These are phyloP conservation scores for Sebastes paucispinis DNA, from an alignment of 2,797 vertebrate genomes.

Conservation along the genomic window DNA sequence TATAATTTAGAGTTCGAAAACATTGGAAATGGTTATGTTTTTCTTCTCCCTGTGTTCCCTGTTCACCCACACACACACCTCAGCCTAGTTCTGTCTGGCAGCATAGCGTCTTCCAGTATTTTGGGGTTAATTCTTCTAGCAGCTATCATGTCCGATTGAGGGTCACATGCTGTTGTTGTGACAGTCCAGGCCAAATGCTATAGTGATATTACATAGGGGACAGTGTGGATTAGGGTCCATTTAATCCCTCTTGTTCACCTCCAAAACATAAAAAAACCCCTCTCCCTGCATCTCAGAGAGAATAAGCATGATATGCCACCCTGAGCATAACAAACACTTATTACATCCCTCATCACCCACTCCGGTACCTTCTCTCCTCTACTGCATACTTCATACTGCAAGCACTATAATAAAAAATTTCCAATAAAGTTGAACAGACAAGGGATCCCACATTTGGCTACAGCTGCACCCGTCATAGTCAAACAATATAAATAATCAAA, in stretches of 20 bases:
- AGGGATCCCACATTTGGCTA: not conserved
- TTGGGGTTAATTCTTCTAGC: slow-evolving; percentile 42
- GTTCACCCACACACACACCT: slow-evolving; percentile 1
- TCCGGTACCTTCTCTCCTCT: not conserved
- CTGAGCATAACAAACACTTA: not conserved
- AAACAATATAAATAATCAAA: not conserved
- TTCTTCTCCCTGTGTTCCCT: not conserved
- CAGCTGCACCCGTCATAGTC: not conserved
- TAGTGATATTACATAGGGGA: slow-evolving; percentile 24
- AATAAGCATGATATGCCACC: not conserved
- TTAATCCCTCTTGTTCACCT: slow-evolving; percentile 37
- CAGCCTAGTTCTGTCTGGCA: slow-evolving; percentile 11
- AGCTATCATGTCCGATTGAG: not conserved
- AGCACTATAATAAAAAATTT: slow-evolving; percentile 10
- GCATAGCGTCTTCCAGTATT: not conserved
- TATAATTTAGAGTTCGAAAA: too few relatives aligned
- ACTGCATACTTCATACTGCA: not conserved
- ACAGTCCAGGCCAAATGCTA: not conserved
- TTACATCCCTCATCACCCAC: not conserved
- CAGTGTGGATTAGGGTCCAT: slow-evolving; percentile 35
- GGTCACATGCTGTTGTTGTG: slow-evolving; percentile 49
- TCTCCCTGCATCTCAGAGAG: not conserved
- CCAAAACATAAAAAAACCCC: slow-evolving; percentile 2
- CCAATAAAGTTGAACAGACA: slow-evolving; percentile 43
- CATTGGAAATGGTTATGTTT: too few relatives aligned